Conservation (phyloP, 92 coral and sea anemone genomes). For the Porites rus region DNA sequence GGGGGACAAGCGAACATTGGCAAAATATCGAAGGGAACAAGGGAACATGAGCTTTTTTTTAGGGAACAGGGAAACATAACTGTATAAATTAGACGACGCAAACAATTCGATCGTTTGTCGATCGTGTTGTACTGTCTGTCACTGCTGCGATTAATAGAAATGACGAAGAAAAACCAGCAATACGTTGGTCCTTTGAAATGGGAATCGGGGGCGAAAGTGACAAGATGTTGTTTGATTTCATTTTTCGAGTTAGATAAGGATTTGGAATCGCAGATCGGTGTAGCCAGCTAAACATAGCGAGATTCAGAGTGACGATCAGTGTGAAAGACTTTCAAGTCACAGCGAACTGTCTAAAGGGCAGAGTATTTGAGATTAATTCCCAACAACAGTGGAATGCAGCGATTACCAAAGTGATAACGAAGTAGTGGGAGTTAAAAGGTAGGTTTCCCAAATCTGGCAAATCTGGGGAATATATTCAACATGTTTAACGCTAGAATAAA, state of each 20-base stretch:
- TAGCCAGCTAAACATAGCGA: constrained; percentile 11
- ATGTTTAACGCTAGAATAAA: neutral
- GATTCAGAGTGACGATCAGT: constrained; percentile 34
- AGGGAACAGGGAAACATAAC: too few relatives aligned
- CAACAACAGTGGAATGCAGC: constrained; percentile 40
- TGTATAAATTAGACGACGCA: too few relatives aligned
- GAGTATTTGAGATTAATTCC: constrained; percentile 47
- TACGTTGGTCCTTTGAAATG: too few relatives aligned
- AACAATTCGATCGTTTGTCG: too few relatives aligned
- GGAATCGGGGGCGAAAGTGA: constrained; percentile 36
- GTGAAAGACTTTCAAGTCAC: constrained; percentile 35
- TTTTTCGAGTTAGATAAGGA: too few relatives aligned
- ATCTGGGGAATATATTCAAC: constrained; percentile 44
- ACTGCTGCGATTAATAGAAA: too few relatives aligned
- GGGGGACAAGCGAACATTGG: too few relatives aligned
- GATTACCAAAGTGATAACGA: constrained; percentile 3
- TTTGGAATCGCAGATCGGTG: too few relatives aligned
- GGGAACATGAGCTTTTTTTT: too few relatives aligned
- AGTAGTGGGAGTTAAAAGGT: constrained; percentile 57
- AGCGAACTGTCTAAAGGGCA: constrained; percentile 24
- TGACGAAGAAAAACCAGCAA: too few relatives aligned
- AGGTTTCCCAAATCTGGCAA: constrained; percentile 47
- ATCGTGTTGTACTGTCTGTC: too few relatives aligned
- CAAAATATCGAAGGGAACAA: too few relatives aligned
- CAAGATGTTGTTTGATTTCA: neutral